These are phyloP conservation scores for Drosophila rellima DNA, from an alignment of 2,888 invertebrate genomes.

Conservation along the genomic window DNA sequence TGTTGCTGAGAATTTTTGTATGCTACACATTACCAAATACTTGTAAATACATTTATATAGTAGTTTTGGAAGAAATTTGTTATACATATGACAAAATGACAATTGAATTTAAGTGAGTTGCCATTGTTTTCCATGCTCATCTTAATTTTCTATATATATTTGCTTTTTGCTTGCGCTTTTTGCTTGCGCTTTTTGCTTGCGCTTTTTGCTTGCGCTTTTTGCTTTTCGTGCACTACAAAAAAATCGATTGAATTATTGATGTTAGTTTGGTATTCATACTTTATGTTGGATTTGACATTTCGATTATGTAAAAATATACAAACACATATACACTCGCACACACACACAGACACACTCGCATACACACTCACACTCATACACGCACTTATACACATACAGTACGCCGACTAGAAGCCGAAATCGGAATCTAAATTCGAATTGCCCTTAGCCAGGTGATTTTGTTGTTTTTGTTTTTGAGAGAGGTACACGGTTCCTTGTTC, in stretches of 20 bases:
- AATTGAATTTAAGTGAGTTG: constrained; percentile 12
- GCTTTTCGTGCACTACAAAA: constrained; percentile 4
- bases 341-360: constrained; percentile 12
- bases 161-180: too few species aligned
- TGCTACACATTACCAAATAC: constrained; percentile 41
- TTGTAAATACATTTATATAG: constrained; percentile 55
- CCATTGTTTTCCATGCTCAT: constrained; percentile 4
- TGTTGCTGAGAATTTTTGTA: constrained; percentile 16
- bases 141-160: too few species aligned
- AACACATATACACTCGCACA: constrained; percentile 28
- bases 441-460: constrained; percentile 39
- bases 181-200: too few species aligned
- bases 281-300: constrained; percentile 16
- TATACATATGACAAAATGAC: constrained; percentile 35
- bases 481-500: constrained; percentile 84
- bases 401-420: constrained; percentile 52
- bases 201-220: too few species aligned
- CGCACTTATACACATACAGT: constrained; percentile 2
- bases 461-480: constrained; percentile 42
- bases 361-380: constrained; percentile 5
- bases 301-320: constrained; percentile 61
- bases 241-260: constrained; percentile 35
- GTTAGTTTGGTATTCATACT: constrained; percentile 9
- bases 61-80: constrained; percentile 43
- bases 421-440: constrained; percentile 59